Percentiles rank a stretch among this genome's conserved stretches.
Conservation (phyloP, 1,140 invertebrate species). For the Artemia franciscana region DNA sequence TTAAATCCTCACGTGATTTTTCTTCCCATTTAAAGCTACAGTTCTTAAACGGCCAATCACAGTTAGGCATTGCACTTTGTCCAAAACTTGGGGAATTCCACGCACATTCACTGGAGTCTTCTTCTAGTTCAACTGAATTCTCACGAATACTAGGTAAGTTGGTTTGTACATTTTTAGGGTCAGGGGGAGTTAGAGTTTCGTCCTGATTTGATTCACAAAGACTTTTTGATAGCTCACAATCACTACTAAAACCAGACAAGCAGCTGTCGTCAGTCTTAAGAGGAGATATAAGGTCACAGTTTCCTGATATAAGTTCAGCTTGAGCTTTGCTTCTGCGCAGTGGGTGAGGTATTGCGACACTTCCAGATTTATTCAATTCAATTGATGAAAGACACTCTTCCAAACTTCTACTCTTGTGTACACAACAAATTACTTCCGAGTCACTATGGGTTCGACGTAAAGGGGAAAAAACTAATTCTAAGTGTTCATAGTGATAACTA, state of each 20-base stretch:
- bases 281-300: not conserved
- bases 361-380: not conserved
- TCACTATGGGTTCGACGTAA: not conserved
- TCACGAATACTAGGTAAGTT: conserved; percentile 43
- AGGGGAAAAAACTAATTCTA: not conserved
- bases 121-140: conserved; percentile 41
- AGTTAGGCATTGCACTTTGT: conserved; percentile 10
- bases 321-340: conserved; percentile 22
- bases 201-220: conserved; percentile 4
- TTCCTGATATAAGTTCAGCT: conserved; percentile 15
- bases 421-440: not conserved
- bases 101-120: conserved; percentile 42
- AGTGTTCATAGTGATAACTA: not conserved
- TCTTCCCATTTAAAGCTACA: conserved; percentile 6
- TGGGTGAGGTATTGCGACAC: conserved; percentile 14
- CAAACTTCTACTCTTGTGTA: not conserved
- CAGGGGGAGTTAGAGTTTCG: too few relatives aligned
- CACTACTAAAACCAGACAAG: conserved; percentile 19
- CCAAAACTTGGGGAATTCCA: conserved; percentile 40
- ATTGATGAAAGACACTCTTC: not conserved
- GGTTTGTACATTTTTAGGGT: too few relatives aligned
- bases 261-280: conserved; percentile 12
- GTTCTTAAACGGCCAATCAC: conserved; percentile 11
- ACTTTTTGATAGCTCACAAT: not conserved
- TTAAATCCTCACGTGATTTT: not conserved